Conservation (phyloP, 1,140 invertebrate genomes). For the Drosophila lacteicornis region DNA sequence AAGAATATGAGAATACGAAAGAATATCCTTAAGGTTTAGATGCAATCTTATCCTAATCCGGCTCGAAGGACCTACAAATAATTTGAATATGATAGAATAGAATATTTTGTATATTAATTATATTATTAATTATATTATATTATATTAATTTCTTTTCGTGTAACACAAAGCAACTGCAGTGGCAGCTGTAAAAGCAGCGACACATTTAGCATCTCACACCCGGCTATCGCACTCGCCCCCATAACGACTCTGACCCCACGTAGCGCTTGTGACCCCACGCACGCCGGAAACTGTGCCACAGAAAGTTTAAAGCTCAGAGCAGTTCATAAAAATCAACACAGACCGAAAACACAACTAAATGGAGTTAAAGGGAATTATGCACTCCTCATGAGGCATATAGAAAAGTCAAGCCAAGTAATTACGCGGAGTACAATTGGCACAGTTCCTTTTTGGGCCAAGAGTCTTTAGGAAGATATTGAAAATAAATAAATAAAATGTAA, state of each 20-base stretch:
- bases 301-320: constrained; percentile 47
- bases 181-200: not conserved
- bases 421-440: not conserved
- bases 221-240: constrained; percentile 50
- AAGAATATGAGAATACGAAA: too few relatives aligned
- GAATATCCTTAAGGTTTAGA: too few relatives aligned
- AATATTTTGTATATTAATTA: not conserved
- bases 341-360: constrained; percentile 44
- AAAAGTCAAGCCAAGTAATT: constrained; percentile 10
- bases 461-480: not conserved
- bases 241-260: constrained; percentile 47
- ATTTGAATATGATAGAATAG: not conserved
- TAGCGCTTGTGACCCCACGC: constrained; percentile 46
- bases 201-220: constrained; percentile 20
- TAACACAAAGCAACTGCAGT: constrained; percentile 14
- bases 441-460: not conserved
- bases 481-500: too few relatives aligned
- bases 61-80: not conserved
- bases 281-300: constrained; percentile 51
- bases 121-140: too few relatives aligned
- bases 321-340: constrained; percentile 62
- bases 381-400: constrained; percentile 12
- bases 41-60: too few relatives aligned
- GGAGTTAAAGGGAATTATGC: constrained; percentile 28
- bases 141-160: not conserved